Conservation (phyloP, 2,888 invertebrate species). For the Alloplasta piceator region DNA sequence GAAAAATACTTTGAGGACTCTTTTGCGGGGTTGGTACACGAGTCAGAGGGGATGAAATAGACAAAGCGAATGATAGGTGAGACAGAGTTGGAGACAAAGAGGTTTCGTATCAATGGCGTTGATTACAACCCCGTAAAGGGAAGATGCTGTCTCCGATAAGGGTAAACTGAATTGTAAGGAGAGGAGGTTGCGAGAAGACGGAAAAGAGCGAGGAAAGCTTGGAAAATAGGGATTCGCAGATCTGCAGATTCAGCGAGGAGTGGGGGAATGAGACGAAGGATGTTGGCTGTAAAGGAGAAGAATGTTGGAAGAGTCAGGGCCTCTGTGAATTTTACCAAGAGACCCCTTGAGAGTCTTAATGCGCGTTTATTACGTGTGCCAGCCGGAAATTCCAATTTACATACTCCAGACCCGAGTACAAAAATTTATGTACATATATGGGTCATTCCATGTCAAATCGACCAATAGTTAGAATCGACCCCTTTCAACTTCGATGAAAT, state of each 20-base stretch:
- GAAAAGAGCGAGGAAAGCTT: not conserved
- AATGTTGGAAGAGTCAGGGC: slow-evolving; percentile 55
- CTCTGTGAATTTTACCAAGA: slow-evolving; percentile 64
- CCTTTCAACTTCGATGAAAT: too few relatives aligned
- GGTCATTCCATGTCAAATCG: too few relatives aligned
- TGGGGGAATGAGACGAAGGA: slow-evolving; percentile 13
- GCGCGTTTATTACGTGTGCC: slow-evolving; percentile 70
- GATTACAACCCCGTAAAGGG: slow-evolving; percentile 66
- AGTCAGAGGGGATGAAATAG: not conserved
- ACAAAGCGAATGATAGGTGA: not conserved
- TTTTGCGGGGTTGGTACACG: too few relatives aligned
- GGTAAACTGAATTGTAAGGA: slow-evolving; percentile 41
- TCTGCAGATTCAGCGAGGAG: not conserved
- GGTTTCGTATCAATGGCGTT: slow-evolving; percentile 66
- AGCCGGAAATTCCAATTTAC: slow-evolving; percentile 72
- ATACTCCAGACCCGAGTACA: slow-evolving; percentile 61
- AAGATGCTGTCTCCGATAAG: slow-evolving; percentile 43
- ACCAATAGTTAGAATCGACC: too few relatives aligned
- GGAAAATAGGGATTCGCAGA: slow-evolving; percentile 9
- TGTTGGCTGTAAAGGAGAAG: slow-evolving; percentile 55
- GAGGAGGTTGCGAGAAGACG: slow-evolving; percentile 10
- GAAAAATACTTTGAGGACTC: too few relatives aligned
- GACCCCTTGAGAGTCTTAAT: slow-evolving; percentile 64
- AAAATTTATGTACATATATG: not conserved
- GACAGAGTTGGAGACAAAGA: slow-evolving; percentile 34